These are phyloP conservation scores for Corythaeola cristata DNA, from an alignment of 2,113 vertebrate genomes.

Conservation along the genomic window DNA sequence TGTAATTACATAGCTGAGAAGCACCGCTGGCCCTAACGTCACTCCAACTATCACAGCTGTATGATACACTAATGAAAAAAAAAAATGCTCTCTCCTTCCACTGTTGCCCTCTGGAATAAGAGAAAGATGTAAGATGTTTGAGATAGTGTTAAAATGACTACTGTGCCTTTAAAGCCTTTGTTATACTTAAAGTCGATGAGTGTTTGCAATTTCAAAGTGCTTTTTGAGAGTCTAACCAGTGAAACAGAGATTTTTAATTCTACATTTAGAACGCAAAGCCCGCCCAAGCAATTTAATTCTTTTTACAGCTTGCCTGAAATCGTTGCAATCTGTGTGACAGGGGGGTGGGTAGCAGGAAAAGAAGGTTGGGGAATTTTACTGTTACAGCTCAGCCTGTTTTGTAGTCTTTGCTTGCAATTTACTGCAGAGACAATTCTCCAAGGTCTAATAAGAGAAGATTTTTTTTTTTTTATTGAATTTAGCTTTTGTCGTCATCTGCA, in stretches of 20 bases:
- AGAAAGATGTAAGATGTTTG: neutral
- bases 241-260: slow-evolving; percentile 14
- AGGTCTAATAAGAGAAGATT: neutral
- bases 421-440: neutral
- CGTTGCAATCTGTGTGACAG: neutral
- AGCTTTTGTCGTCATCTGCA: neutral
- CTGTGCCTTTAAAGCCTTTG: slow-evolving; percentile 5
- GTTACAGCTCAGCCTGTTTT: neutral
- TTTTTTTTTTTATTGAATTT: neutral
- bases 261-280: neutral
- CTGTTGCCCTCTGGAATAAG: neutral
- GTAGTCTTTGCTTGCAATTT: neutral
- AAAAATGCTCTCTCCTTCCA: neutral
- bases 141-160: neutral
- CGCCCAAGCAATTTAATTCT: neutral
- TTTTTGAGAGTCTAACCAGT: neutral
- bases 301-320: slow-evolving; percentile 18
- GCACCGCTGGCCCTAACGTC: neutral
- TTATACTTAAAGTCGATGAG: neutral
- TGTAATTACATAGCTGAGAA: neutral
- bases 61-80: neutral
- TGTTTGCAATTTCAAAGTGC: neutral
- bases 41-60: neutral
- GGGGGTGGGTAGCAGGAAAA: neutral
- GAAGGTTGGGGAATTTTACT: neutral